Base-by-base conservation (phyloP, 2,113 vertebrate species). In the Pangasianodon hypophthalmus region DNA sequence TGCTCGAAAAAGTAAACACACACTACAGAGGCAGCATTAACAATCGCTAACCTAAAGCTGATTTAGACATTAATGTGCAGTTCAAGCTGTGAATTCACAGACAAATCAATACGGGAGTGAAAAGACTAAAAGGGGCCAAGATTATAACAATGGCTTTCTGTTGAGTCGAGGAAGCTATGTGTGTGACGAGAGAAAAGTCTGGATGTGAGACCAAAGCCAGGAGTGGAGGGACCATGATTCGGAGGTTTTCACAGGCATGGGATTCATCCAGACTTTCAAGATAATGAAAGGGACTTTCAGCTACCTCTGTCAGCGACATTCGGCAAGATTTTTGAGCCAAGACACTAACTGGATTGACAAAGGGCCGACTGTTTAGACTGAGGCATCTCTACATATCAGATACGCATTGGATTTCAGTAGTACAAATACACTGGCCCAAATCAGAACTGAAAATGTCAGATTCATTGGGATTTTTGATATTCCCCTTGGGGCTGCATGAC, bases 131-230 rank as follows among this genome's bases (percentile, higher is more conserved):
- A 81, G 18, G 50, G 29, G 50, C 79, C 50, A 54, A 50, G 44
- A 19, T 81, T 54, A n/a, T 32, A 81, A 81, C 46, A 81, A 81
- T 81, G 79, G 79, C 79, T 81, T 81, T 81, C 29, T 54, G 79
- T 54, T 54, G 79, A 54, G 79, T n/a, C 14, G 48, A 54, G 19
- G 29, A 13, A 50, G 75, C 10, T 48, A 48, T 13, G 77, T 80
- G 0, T 46, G 21, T 10, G 41, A 77, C 41, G 21, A 46, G 18
- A 77, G 73, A 77, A 77, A 77, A 77, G 37, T 46, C 75, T 48
- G 21, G 44, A 48, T 14, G 46, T 0, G 75, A 79, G 46, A 79
- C 75, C 75, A 79, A 79, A 44, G 19, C 41, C 19, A 29, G 75
- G 10, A 79, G 44, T 26, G 5, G 44, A 48, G 46, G 44, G 24